Evolutionary conservation across 2,888 invertebrate genomes (phyloP).

Genomic region (Synanthedon formicaeformis): DNA sequence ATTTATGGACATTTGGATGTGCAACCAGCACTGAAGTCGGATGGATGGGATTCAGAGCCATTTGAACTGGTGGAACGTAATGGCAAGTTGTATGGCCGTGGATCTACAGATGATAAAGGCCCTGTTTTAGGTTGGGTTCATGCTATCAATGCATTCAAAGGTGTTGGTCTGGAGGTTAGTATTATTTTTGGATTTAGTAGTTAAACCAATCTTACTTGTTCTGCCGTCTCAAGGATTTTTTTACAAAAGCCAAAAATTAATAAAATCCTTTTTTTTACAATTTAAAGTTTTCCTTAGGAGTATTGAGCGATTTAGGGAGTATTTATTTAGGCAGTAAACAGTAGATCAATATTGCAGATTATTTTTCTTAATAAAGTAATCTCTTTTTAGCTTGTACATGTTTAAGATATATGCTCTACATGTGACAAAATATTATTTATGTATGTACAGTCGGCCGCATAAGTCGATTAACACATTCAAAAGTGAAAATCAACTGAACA

Average conservation of each 20-base stretch:
- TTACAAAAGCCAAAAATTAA: not conserved
- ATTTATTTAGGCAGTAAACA: too few species aligned
- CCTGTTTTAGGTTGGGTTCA: conserved; percentile 96
- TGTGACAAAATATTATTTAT: too few species aligned
- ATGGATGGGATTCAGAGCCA: conserved; percentile 97
- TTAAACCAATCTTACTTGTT: not conserved
- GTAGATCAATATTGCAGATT: too few species aligned
- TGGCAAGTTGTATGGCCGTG: conserved; percentile 91
- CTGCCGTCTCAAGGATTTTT: not conserved
- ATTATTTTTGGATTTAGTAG: not conserved
- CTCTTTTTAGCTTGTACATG: too few species aligned
- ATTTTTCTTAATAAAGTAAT: too few species aligned
- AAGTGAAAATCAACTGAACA: too few species aligned
- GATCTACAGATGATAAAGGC: conserved; percentile 94
- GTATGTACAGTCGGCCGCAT: too few species aligned
- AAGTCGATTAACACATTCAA: too few species aligned
- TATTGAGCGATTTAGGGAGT: too few species aligned
- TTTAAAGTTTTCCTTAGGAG: too few species aligned
- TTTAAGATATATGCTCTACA: too few species aligned
- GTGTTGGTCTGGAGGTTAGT: conserved; percentile 71
- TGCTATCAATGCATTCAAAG: conserved; percentile 89
- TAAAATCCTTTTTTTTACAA: too few species aligned
- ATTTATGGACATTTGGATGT: conserved; percentile 99
- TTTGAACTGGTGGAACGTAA: conserved; percentile 89
- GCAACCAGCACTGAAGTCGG: conserved; percentile 91